A percentile compares a stretch with the other conserved stretches of the same genome.
phyloP scores from a whole-genome alignment of 92 coral and sea anemone species.

The Micromussa lordhowensis region DNA sequence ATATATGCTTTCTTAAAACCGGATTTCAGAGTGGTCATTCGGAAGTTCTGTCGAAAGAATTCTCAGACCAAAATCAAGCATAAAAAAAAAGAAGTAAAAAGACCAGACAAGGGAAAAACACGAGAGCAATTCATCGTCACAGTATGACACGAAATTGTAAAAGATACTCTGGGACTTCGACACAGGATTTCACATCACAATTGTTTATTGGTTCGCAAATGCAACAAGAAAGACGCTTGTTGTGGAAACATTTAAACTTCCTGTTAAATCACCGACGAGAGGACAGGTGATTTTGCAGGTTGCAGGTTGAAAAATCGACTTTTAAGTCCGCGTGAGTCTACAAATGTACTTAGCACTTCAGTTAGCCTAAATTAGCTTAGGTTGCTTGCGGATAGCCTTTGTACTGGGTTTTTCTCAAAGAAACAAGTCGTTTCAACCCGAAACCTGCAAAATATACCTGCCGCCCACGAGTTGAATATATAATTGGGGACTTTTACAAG shows the following conservation, averaged over 20 bases:
- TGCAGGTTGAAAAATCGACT: too few relatives aligned
- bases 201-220: background rate
- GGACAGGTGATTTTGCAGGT: too few relatives aligned
- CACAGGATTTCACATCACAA: background rate
- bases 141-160: background rate
- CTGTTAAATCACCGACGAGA: too few relatives aligned
- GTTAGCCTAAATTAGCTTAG: too few relatives aligned
- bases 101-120: background rate
- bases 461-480: too few relatives aligned
- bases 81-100: background rate
- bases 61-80: background rate
- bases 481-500: too few relatives aligned
- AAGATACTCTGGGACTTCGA: background rate
- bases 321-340: too few relatives aligned
- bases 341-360: too few relatives aligned
- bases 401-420: too few relatives aligned
- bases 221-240: background rate
- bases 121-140: background rate
- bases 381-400: too few relatives aligned
- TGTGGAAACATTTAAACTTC: background rate
- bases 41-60: background rate
- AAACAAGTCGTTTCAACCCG: too few relatives aligned
- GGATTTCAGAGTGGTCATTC: slow-evolving; percentile 66
- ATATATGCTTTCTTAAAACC: slow-evolving; percentile 76
- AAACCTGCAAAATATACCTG: too few relatives aligned